Base-by-base conservation (phyloP, 1,140 invertebrate species). In the Maniola jurtina region DNA sequence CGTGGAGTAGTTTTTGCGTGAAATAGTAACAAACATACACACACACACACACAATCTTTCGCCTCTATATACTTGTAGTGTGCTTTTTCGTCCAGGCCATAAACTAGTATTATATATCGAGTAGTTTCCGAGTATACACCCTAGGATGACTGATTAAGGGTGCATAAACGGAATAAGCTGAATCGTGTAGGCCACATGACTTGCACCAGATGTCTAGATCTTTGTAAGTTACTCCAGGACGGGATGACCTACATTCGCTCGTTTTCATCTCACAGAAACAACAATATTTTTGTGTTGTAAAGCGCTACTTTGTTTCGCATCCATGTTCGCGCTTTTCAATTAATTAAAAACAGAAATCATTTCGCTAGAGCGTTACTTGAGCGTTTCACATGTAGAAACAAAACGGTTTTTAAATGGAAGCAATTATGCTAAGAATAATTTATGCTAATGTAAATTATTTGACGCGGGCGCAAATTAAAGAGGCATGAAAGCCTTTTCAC, bases 181-280 rank as follows among this genome's bases (percentile, higher is more conserved):
- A 25, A 25, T 25, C 25, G 25, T 5, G 40, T n/a, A 48, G 47
- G 8, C 16, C 35, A 47, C 54, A 13, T 62, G 54, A 64, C 61
- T 75, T 70, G 45, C 61, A 33, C 54, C 70, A 77, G 42, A 50
- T 50, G 48, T 57, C 61, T 58, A 71, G 71, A 83, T 81, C 76
- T 86, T 72, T 76, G 78, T 77, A 74, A 80, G 79, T 82, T 77
- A 79, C 82, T 83, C 76, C 73, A 72, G 73, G 73, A 83, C 70
- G 80, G 75, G 73, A 72, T 83, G 81, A 87, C 84, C 84, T 83
- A 86, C 70, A 84, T 85, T 84, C 77, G 75, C 77, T 75, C 76
- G 72, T 78, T 84, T 79, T 77, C 79, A 80, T 85, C 72, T 80
- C 76, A 58, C 75, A 70, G 79, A 78, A 83, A 84, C 84, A 81